Evolutionary conservation across 1,140 invertebrate species (phyloP).

Genomic region (Eufriesea mexicana): DNA sequence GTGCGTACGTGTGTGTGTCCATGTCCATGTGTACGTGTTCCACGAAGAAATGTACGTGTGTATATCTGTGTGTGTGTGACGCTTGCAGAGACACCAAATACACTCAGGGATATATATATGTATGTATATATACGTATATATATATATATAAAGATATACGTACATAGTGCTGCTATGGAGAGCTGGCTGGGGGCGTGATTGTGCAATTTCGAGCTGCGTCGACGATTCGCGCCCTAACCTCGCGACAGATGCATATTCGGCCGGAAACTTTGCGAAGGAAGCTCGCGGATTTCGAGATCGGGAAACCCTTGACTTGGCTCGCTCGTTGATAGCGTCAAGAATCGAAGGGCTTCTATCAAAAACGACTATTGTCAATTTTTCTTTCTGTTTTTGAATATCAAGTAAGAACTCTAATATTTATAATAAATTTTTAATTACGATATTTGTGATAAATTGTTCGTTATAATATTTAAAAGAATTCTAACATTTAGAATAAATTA

Average conservation of each 20-base stretch:
- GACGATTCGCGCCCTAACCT: constrained; percentile 39
- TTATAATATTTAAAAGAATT: no score
- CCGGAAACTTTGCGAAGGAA: constrained; percentile 16
- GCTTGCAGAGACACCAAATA: constrained; percentile 34
- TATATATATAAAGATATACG: background rate
- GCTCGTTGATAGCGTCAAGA: background rate
- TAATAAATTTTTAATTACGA: no score
- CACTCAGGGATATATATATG: background rate
- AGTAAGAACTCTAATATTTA: no score
- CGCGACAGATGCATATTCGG: constrained; percentile 16
- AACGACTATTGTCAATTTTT: no score
- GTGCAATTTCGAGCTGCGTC: constrained; percentile 51
- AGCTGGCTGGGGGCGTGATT: constrained; percentile 25
- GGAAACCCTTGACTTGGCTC: background rate
- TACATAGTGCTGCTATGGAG: constrained; percentile 15
- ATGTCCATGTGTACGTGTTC: background rate
- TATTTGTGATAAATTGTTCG: no score
- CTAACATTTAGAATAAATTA: no score
- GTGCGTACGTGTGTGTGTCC: background rate
- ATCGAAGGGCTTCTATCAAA: background rate
- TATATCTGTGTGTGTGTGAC: background rate
- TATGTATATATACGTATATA: background rate
- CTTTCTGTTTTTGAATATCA: no score
- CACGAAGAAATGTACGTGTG: background rate
- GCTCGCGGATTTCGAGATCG: background rate